Base-by-base conservation (phyloP, 2,113 vertebrate species). In the Caloenas nicobarica region DNA sequence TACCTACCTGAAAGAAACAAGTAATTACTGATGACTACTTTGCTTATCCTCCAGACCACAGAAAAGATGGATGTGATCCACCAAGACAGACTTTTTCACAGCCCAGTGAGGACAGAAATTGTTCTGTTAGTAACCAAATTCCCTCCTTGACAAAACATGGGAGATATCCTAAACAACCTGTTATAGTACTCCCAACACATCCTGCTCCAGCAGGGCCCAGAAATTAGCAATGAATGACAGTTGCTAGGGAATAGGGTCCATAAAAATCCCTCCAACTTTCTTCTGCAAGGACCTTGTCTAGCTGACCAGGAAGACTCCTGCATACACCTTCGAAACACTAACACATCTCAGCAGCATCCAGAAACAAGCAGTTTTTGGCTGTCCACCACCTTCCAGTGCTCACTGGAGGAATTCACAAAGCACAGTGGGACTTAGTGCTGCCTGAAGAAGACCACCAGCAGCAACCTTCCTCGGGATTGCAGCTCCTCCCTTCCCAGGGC, bases 211-310 rank as follows among this genome's bases (percentile, higher is more conserved):
- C 26, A 92, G 46, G 23, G 33, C 14, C 56, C 84, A 28, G 42
- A 72, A 76, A 91, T 42, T 7, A 84, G 46, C 48, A 65, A 65
- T 25, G 18, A 51, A 89, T 46, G 33, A 40, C 9, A 42, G 31
- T 61, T 38, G 25, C 26, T 56, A 70, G 7, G 1, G 0, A 88
- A 78, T 3, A 2, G 0, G 0, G 64, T 31, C 22, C 53, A 66
- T 57, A 83, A 65, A 91, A 90, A 61, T 34, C 28, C 24, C 34
- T 71, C 46, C 17, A 65, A 31, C 36, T 42, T 18, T 50, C 54
- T 72, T 66, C 46, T 54, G 24, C 21, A 74, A 81, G 42, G 33
- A 66, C 56, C 56, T 46, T 62, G 16, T 46, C 50, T 54, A 80
- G 48, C 14, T 86, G 26, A 80, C 80, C 13, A 77, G 28, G 21